A percentile compares a stretch with the other conserved stretches of the same genome.
These are phyloP conservation scores for Sebastes hubbsi DNA, from an alignment of 2,797 vertebrate genomes.

Conservation along the genomic window DNA sequence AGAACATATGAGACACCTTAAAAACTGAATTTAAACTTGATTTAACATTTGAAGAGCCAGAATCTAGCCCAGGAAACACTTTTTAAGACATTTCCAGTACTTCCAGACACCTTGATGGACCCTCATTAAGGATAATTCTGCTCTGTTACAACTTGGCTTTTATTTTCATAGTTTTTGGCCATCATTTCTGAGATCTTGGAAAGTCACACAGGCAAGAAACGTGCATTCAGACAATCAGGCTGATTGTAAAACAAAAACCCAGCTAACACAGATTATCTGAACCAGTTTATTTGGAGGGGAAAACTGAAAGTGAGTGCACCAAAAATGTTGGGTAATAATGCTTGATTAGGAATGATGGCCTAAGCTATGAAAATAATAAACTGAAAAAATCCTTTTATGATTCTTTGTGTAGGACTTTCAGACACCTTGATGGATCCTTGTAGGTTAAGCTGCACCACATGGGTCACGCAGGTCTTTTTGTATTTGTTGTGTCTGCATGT, in stretches of 20 bases:
- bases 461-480: background rate
- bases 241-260: rapidly evolving
- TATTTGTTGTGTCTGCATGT: background rate
- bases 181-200: background rate
- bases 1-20: no score
- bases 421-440: background rate
- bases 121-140: background rate
- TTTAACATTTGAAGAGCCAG: background rate
- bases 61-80: no score
- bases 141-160: background rate
- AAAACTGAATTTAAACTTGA: no score
- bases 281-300: no score
- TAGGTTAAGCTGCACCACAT: no score
- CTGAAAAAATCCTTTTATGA: background rate
- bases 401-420: background rate
- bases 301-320: no score
- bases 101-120: background rate
- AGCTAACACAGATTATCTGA: no score
- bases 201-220: background rate
- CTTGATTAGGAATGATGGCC: no score
- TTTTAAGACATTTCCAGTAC: background rate
- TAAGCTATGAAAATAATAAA: background rate
- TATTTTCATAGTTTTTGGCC: background rate
- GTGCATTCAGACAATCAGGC: background rate
- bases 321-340: background rate